Conservation (phyloP, 2,888 invertebrate species). For the Xestia rhomboidea region DNA sequence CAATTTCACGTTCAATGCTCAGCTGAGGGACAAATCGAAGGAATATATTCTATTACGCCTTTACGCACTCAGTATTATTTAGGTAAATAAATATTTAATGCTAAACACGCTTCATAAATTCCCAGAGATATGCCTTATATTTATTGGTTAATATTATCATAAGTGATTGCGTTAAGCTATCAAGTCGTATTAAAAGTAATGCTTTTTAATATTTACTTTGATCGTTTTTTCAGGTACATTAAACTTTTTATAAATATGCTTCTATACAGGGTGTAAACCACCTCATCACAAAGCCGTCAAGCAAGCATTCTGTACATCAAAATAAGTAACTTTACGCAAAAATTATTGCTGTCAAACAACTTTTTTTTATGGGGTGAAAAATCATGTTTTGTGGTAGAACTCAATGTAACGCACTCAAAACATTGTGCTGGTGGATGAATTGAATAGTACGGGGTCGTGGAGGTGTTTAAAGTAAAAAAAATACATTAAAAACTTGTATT, state of each 20-base stretch:
- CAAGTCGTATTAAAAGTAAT: background rate
- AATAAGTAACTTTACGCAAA: too few species aligned
- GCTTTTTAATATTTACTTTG: background rate
- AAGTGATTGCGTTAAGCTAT: constrained; percentile 22
- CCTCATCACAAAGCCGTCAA: too few species aligned
- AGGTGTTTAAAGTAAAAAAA: too few species aligned
- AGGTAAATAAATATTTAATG: constrained; percentile 10
- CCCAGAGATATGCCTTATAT: constrained; percentile 20
- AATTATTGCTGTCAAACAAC: too few species aligned
- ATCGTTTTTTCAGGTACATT: background rate
- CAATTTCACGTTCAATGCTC: background rate
- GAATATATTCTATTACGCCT: constrained; percentile 14
- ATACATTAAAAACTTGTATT: too few species aligned
- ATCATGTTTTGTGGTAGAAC: too few species aligned
- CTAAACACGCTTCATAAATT: constrained; percentile 24
- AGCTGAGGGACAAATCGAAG: constrained; percentile 3
- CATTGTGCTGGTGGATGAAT: too few species aligned
- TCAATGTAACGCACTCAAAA: too few species aligned
- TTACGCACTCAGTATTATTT: background rate
- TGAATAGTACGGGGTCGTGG: too few species aligned
- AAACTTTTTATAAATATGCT: background rate
- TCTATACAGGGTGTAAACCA: too few species aligned
- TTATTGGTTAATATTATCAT: background rate
- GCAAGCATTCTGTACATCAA: too few species aligned
- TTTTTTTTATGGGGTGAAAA: too few species aligned